Base-by-base conservation (phyloP, 2,888 invertebrate genomes). In the Apoda limacodes region DNA sequence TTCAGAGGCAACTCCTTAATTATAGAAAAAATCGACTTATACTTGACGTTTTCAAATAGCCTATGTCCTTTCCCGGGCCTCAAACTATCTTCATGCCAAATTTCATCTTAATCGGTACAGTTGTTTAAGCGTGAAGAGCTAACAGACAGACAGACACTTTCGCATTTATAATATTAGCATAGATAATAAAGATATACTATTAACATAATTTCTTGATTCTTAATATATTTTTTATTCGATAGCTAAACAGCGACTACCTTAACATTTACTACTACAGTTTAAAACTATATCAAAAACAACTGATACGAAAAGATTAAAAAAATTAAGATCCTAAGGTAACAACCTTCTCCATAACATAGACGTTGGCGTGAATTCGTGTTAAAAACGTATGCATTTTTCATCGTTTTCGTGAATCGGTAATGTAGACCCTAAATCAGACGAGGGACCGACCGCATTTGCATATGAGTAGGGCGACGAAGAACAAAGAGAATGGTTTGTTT, bases 401-500 rank as follows among this genome's bases (percentile, higher is more conserved):
- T 51, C 53, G 48, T 62, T 64, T 71, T 61, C 46, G 56, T 55
- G 62, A 60, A 68, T 68, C 58, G 39, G 51, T 63, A 66, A 65
- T 64, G 60, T 54, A 54, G 52, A 50, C 54, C 48, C 59, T 76
- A 80, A 76, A 78, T 76, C 76, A 75, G 55, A 34, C 50, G 42
- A 34, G 48, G 52, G 58, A 50, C 55, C 50, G 46, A 40, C 50
- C 49, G 45, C 57, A 76, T 80, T 80, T 78, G 65, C 78, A 78
- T 80, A 66, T 58, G 64, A 65, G 59, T 61, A 59, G 64, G 66
- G 72, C 70, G 75, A 75, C 69, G 68, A 72, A 69, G 76, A 74
- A 78, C 76, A 78, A 78, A 74, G 71, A 67, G 45, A 41, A 37
- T 22, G 22, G 28, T 34, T 42, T 44, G 46, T 49, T 48, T 22